A percentile compares a stretch with the other conserved stretches of the same genome.
These are phyloP conservation scores for Brachionus angularis DNA, from an alignment of 1,140 invertebrate species.

Conservation along the genomic window DNA sequence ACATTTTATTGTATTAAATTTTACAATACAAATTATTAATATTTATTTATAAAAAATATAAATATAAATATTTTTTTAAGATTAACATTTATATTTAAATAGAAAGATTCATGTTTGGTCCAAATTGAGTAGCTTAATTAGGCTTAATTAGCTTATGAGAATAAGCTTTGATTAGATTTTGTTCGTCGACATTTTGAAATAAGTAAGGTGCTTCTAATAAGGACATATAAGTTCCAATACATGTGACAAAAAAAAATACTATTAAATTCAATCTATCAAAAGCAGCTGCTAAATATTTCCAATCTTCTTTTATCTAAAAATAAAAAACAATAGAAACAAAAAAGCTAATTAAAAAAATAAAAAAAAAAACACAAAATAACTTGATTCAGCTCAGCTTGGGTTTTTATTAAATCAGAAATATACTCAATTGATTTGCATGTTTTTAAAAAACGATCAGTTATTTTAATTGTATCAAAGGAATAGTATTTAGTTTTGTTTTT, in stretches of 20 bases:
- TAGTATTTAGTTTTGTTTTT: not conserved
- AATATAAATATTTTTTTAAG: no score
- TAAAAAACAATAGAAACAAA: not conserved
- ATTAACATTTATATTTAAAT: no score
- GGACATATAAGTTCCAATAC: constrained; percentile 53
- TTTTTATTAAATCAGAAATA: constrained; percentile 11
- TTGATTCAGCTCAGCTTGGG: constrained; percentile 26
- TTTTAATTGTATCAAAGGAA: constrained; percentile 9
- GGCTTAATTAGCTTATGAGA: constrained; percentile 40
- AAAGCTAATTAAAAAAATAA: not conserved
- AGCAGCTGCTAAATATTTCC: constrained; percentile 59
- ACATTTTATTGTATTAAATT: no score
- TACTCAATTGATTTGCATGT: constrained; percentile 30
- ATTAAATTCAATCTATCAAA: constrained; percentile 58
- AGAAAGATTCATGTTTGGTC: no score
- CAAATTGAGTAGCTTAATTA: no score
- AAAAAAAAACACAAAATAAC: no score
- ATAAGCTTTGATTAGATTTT: constrained; percentile 14
- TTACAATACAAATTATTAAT: no score
- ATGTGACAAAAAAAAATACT: constrained; percentile 57
- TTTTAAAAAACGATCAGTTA: constrained; percentile 13
- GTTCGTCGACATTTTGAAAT: not conserved
- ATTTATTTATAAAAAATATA: no score
- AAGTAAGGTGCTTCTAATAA: constrained; percentile 31
- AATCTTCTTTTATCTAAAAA: constrained; percentile 57